Base-by-base conservation (phyloP, 1,140 invertebrate species). In the Lasaia peninsularis region DNA sequence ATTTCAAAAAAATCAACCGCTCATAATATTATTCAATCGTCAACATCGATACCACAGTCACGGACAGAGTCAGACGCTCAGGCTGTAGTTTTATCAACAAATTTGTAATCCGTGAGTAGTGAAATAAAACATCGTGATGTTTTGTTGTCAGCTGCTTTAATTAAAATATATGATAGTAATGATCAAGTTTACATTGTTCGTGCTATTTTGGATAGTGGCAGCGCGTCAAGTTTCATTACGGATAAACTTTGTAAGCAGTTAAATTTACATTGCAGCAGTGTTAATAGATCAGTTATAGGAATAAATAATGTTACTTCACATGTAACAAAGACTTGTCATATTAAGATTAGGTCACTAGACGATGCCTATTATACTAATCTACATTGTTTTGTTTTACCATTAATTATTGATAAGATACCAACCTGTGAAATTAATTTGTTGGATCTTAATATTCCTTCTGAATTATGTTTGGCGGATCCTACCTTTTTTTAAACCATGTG, bases 391-490 rank as follows among this genome's bases (percentile, higher is more conserved):
- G 52, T 71, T 54, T 64, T 71, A 28, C 64, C 65, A 20, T 62
- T 24, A 12, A 62, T 67, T 24, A 65, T 57, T 1, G 16, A 58
- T 55, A 58, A 56, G 8, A 32, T 69, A 2, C 69, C 65, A 1
- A 44, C 24, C 32, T 31, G 28, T 21, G 7, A 61, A 35, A 34
- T 65, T 18, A 24, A 65, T 51, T 34, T 66, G 9, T 31, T 16
- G 2, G 52, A 53, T 21, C 18, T 71, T 8, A 67, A 64, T 14
- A 67, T 73, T 24, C 67, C 71, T 8, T 40, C 56, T 7, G 3
- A 70, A 49, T 52, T 70, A 60, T 62, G 52, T 61, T 61, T 72
- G 52, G 67, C 67, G 5, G 69, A 74, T 55, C 69, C 66, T 44
- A 28, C 12, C 1, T 74, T 71, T 65, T n/a, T 40, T 69, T 57